Percentiles rank a stretch among this genome's conserved stretches.
These are phyloP conservation scores for Ibycter americanus DNA, from an alignment of 2,797 vertebrate species.

Conservation along the genomic window DNA sequence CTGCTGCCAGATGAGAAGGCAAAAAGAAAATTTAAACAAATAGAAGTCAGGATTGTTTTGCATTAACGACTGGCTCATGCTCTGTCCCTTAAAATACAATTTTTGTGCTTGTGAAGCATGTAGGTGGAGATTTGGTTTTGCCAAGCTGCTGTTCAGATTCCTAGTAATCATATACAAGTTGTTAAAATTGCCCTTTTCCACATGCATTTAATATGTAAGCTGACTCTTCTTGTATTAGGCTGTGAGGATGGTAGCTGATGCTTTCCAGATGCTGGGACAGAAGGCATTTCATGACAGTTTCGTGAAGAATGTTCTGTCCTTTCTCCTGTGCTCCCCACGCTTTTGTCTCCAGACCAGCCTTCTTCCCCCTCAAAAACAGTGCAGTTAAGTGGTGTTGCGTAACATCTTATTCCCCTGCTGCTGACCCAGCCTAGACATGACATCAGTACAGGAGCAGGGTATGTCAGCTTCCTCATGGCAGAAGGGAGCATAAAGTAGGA, in stretches of 20 bases:
- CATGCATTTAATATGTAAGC: not conserved
- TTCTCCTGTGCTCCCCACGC: not conserved
- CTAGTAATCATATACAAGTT: not conserved
- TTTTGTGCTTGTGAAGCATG: not conserved
- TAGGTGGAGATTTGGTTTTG: not conserved
- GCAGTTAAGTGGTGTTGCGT: not conserved
- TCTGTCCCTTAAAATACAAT: not conserved
- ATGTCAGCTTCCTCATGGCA: not conserved
- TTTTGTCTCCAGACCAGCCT: not conserved
- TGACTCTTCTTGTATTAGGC: not conserved
- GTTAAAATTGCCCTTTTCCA: not conserved
- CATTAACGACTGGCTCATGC: not conserved
- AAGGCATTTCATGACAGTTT: not conserved
- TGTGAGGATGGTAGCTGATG: not conserved
- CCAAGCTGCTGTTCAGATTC: not conserved
- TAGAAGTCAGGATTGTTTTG: not conserved
- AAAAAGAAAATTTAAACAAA: not conserved
- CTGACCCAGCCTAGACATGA: not conserved
- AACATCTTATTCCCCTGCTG: not conserved
- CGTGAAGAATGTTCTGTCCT: not conserved
- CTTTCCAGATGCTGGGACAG: not conserved
- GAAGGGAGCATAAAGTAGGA: not conserved
- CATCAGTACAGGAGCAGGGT: not conserved
- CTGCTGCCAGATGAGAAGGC: not conserved
- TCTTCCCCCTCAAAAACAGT: not conserved